Base-by-base conservation (phyloP, 2,113 vertebrate genomes). In the Octodon degus region DNA sequence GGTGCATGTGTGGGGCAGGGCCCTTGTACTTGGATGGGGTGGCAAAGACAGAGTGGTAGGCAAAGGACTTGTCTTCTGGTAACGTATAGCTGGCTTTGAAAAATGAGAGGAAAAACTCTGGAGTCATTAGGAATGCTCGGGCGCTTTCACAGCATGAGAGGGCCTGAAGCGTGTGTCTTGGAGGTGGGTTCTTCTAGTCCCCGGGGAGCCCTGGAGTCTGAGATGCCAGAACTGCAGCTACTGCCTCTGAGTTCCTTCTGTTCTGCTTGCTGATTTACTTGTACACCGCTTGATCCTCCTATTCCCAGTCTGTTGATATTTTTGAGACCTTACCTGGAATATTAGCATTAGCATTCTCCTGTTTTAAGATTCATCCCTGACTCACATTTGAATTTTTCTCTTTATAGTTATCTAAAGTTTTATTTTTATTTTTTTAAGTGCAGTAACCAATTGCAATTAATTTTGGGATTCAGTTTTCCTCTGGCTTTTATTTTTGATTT, bases 231-330 rank as follows among this genome's bases (percentile, higher is more conserved):
- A 32, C 2, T 20, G n/a, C 0, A 2, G 22, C 96, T 97, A 84
- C 90, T 93, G 22, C 60, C 86, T 89, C 89, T 76, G 0, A 7
- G 34, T 16, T 37, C 2, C 8, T 16, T 74, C 37, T 19, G 32
- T 91, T 83, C 20, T 47, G 55, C 76, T 27, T 83, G 32, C 27
- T 77, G 17, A 50, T 19, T 86, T 62, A 67, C 43, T 86, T 87
- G 80, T 47, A 4, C 74, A 90, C 74, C 92, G 83, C 88, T 95
- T 94, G 93, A 91, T 96, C 90, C 89, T 97, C 85, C 93, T 95
- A 67, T 16, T 74, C 90, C 74, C 92, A 37, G 13, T 63, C 72
- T 96, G 40, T 77, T 30, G 96, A 84, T 93, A 95, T 25, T 96
- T 72, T 55, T 89, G 93, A 86, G 82, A 89, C 60, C 43, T 92